Conservation (phyloP, 2,113 vertebrate genomes). For the Lonchura striata region DNA sequence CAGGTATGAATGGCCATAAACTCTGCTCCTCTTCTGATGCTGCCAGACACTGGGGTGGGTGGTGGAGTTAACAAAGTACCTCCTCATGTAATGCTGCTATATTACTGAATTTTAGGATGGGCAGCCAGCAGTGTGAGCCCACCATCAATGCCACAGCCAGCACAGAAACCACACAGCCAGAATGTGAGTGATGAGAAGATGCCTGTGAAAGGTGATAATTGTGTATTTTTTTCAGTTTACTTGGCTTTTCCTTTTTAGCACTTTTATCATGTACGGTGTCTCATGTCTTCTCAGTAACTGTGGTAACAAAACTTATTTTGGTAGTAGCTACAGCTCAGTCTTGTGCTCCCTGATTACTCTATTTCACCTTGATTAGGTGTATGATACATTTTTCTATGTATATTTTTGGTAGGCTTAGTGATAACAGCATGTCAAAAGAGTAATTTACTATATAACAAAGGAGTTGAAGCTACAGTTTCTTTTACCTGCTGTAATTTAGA, state of each 20-base stretch:
- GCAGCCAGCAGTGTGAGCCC: constrained; percentile 48
- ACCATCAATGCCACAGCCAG: constrained; percentile 52
- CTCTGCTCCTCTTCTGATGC: background rate
- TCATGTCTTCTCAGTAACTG: background rate
- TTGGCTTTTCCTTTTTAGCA: background rate
- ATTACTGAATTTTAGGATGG: constrained; percentile 78
- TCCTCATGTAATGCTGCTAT: constrained; percentile 12
- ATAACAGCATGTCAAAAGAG: background rate
- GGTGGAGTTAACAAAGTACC: background rate
- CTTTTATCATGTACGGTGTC: background rate
- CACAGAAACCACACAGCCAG: constrained; percentile 69
- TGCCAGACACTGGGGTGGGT: background rate
- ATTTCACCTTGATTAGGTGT: background rate
- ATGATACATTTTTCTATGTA: background rate
- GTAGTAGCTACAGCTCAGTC: background rate
- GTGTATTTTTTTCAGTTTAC: background rate
- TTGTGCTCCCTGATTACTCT: background rate
- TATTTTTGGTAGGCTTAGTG: background rate
- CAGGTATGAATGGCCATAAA: background rate
- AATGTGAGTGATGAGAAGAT: constrained; percentile 63
- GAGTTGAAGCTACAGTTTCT: background rate
- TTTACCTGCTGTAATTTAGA: background rate
- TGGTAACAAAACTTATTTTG: background rate
- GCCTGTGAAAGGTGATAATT: constrained; percentile 72
- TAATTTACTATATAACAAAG: background rate